These are phyloP conservation scores for Drosophila nasuta DNA, from an alignment of 1,140 invertebrate genomes.

Conservation along the genomic window DNA sequence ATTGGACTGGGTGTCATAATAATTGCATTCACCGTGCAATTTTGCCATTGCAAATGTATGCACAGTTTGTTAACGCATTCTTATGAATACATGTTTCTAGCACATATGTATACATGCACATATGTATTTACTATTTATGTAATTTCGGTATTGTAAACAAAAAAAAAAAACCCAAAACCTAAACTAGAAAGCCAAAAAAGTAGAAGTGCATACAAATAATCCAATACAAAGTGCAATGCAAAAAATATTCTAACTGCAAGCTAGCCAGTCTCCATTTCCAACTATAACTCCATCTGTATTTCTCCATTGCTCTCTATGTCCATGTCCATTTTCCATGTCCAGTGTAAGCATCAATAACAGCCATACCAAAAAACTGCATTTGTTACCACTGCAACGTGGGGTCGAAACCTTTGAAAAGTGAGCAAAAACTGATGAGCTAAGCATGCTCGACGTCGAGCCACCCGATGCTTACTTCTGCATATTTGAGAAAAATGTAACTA, in stretches of 20 bases:
- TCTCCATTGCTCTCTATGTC: too few relatives aligned
- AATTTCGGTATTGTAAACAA: conserved; percentile 10
- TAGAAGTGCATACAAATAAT: conserved; percentile 1
- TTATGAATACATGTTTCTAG: neutral
- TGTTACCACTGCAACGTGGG: conserved; percentile 8
- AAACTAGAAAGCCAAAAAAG: neutral
- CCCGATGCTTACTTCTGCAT: too few relatives aligned
- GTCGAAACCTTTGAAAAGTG: conserved; percentile 2
- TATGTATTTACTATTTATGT: neutral
- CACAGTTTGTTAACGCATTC: conserved; percentile 14
- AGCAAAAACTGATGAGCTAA: neutral
- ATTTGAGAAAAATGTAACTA: too few relatives aligned
- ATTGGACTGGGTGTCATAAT: conserved; percentile 3
- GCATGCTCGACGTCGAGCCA: neutral
- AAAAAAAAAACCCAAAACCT: neutral
- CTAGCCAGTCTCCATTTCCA: conserved; percentile 7
- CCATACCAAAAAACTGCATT: conserved; percentile 24
- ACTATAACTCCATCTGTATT: neutral
- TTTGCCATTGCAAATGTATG: neutral
- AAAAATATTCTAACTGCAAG: conserved; percentile 35
- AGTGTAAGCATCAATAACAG: conserved; percentile 14
- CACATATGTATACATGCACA: neutral
- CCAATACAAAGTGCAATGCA: conserved; percentile 29
- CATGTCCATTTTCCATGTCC: conserved; percentile 14
- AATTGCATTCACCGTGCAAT: conserved; percentile 4